Base-by-base conservation (phyloP, 2,113 vertebrate genomes). In the Sapayoa aenigma region DNA sequence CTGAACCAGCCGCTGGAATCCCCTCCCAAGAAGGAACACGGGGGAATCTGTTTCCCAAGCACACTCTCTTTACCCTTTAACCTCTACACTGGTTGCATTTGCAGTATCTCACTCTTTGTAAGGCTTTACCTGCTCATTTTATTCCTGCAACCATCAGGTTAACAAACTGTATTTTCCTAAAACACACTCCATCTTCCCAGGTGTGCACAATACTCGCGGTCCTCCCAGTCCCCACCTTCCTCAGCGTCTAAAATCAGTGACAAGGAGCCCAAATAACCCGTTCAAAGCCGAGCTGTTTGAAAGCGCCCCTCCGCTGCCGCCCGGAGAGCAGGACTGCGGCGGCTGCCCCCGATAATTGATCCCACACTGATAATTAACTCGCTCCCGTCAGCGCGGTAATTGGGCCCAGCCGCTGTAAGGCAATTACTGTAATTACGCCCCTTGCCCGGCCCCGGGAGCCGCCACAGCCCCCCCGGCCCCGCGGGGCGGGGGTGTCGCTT, bases 121-220 rank as follows among this genome's bases (percentile, higher is more conserved):
- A 37, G 6, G 25, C 9, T 65, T 9, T 14, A 20, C 9, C 14
- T 2, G 4, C 20, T 46, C 14, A 2, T 9, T 65, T 76, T 47
- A 59, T 42, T 42, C 14, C 39, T 55, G 21, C 11, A 22, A 12
- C 24, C 13, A 28, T 1, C 46, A 46, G 1, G 6, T 21, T 30
- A 69, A 30, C 25, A 47, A 55, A 33, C 49, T 8, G 1, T 27
- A 7, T 39, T n/a, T 37, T 35, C 25, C 35, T n/a, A 37, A 62
- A 47, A 5, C 10, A 20, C 23, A 5, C 14, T 67, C 42, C 9
- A 20, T 11, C 31, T 24, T 56, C 17, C 63, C 28, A 6, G 0
- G 10, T 1, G 11, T 0, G 20, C 31, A 19, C 24, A 35, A 11
- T 0, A 14, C 7, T 13, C 1, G 1, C 0, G 5, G 12, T 8